Conservation (phyloP, 2,888 invertebrate species). For the Trichopria drosophilae region DNA sequence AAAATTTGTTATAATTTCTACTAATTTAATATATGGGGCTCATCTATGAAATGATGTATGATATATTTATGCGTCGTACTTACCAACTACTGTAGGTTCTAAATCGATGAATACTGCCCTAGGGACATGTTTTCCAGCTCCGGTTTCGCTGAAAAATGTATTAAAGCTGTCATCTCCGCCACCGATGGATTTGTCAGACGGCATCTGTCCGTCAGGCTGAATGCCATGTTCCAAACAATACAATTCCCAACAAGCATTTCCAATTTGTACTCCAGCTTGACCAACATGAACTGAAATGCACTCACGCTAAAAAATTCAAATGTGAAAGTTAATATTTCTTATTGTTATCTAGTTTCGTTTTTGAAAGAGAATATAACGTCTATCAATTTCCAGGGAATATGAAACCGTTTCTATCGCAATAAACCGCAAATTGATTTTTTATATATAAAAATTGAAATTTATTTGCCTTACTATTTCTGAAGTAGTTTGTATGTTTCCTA, state of each 20-base stretch:
- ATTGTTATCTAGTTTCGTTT: too few species aligned
- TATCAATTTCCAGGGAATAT: too few species aligned
- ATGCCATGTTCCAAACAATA: slow-evolving; percentile 82
- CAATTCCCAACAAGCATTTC: slow-evolving; percentile 83
- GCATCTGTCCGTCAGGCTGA: slow-evolving; percentile 85
- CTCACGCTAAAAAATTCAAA: slow-evolving; percentile 76
- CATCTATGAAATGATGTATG: too few species aligned
- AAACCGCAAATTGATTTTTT: too few species aligned
- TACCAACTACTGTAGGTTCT: slow-evolving; percentile 89
- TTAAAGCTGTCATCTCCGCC: slow-evolving; percentile 77
- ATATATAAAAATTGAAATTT: too few species aligned
- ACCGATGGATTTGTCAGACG: slow-evolving; percentile 74
- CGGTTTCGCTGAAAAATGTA: slow-evolving; percentile 77
- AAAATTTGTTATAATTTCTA: background rate
- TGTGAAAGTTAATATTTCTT: too few species aligned
- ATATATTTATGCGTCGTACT: too few species aligned
- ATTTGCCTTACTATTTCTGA: too few species aligned
- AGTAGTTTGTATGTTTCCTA: too few species aligned
- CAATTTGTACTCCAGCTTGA: slow-evolving; percentile 83
- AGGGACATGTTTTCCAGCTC: slow-evolving; percentile 82
- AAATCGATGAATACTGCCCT: slow-evolving; percentile 86
- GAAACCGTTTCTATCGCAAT: too few species aligned
- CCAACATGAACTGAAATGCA: slow-evolving; percentile 84
- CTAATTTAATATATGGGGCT: too few species aligned
- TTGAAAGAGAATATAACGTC: too few species aligned